These are phyloP conservation scores for Sinocyclocheilus maitianheensis DNA, from an alignment of 2,113 vertebrate species.

Conservation along the genomic window DNA sequence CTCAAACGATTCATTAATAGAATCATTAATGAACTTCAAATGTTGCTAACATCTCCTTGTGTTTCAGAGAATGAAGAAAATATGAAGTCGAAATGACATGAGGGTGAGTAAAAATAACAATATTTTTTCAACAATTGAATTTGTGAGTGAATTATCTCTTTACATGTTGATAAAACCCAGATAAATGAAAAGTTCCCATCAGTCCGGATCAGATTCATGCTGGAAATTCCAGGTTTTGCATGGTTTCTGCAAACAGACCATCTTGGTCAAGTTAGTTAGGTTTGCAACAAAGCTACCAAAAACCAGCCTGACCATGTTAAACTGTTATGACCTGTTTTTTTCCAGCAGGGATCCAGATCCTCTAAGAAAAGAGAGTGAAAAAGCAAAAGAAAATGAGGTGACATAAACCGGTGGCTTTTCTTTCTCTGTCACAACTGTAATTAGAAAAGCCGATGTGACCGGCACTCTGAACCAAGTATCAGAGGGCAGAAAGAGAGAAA, in stretches of 20 bases:
- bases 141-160: background rate
- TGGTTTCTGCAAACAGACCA: background rate
- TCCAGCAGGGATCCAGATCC: background rate
- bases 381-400: background rate
- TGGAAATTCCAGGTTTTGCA: background rate
- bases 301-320: too few relatives aligned
- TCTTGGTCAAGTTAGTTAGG: background rate
- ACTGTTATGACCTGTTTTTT: too few relatives aligned
- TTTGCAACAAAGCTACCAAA: background rate
- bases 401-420: background rate
- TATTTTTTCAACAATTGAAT: background rate
- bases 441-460: constrained; percentile 20
- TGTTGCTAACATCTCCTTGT: background rate
- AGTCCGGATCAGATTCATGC: background rate
- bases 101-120: background rate
- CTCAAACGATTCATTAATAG: background rate
- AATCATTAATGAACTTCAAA: background rate
- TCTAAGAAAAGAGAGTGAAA: background rate
- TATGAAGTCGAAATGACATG: background rate
- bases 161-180: background rate
- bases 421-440: constrained; percentile 17
- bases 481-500: constrained; percentile 16
- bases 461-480: constrained; percentile 8
- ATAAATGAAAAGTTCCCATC: background rate
- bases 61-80: background rate